Evolutionary conservation across 2,113 vertebrate species (phyloP).

Genomic region (Sceloporus undulatus): DNA sequence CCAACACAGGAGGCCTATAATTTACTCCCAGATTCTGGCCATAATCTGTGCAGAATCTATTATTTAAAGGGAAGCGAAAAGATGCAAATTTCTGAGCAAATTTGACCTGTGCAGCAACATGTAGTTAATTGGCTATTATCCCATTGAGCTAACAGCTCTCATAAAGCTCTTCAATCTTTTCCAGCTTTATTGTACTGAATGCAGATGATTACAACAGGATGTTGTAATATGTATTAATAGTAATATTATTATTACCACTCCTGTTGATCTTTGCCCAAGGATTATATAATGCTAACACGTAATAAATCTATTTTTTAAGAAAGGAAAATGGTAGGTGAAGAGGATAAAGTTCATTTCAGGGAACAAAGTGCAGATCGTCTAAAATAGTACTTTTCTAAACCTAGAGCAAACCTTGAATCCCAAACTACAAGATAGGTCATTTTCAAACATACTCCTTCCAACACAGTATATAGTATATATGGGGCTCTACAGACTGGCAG

Average conservation of each 20-base stretch:
- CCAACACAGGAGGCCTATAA: slow-evolving; percentile 20
- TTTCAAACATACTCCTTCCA: too few relatives aligned
- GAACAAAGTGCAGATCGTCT: not conserved
- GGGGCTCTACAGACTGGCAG: too few relatives aligned
- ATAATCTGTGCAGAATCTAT: not conserved
- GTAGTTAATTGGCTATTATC: not conserved
- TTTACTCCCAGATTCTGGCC: not conserved
- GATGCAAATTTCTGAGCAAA: not conserved
- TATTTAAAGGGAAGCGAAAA: not conserved
- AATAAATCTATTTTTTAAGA: not conserved
- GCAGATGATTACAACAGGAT: not conserved
- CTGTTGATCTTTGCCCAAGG: not conserved
- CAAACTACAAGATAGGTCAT: not conserved
- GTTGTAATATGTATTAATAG: not conserved
- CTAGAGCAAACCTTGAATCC: not conserved
- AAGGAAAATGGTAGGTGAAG: not conserved
- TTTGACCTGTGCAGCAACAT: not conserved
- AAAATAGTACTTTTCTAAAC: not conserved
- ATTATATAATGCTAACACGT: not conserved
- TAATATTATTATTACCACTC: not conserved
- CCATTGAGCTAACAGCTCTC: not conserved
- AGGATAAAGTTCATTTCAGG: not conserved
- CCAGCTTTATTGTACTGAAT: not conserved
- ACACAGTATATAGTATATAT: too few relatives aligned
- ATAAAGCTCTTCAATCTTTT: not conserved